Conservation (phyloP, 2,113 vertebrate species). For the Alces alces region DNA sequence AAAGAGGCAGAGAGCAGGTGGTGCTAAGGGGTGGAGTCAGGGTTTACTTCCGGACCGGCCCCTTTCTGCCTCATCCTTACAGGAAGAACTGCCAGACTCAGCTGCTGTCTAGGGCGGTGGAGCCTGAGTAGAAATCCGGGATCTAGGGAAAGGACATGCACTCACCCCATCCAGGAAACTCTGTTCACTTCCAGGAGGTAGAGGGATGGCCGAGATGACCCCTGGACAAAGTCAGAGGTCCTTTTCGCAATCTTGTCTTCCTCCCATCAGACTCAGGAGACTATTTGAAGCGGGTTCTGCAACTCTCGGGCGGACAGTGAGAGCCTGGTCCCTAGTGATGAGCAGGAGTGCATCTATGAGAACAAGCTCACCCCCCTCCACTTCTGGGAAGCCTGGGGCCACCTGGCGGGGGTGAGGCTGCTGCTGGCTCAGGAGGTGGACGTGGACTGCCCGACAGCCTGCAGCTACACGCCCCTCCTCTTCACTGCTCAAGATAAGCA, state of each 20-base stretch:
- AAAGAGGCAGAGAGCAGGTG: not conserved
- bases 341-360: constrained; percentile 63
- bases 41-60: not conserved
- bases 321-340: constrained; percentile 60
- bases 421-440: constrained; percentile 81
- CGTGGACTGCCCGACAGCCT: constrained; percentile 76
- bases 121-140: accelerated
- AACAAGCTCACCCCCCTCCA: constrained; percentile 82
- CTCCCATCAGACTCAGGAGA: not conserved
- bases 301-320: not conserved
- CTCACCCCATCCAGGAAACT: not conserved
- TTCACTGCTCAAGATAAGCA: constrained; percentile 81
- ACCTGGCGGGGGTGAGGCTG: constrained; percentile 75
- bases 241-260: not conserved
- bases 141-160: not conserved
- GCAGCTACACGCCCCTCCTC: constrained; percentile 85
- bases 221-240: not conserved
- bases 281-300: not conserved
- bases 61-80: not conserved
- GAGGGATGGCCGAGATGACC: not conserved
- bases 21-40: not conserved
- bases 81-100: not conserved
- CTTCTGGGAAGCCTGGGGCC: constrained; percentile 80
- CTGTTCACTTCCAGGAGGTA: not conserved
- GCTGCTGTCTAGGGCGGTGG: not conserved